Percentiles rank a stretch among this genome's conserved stretches.
phyloP scores from a whole-genome alignment of 2,797 vertebrate species.

The Mormyrops boulengeri region DNA sequence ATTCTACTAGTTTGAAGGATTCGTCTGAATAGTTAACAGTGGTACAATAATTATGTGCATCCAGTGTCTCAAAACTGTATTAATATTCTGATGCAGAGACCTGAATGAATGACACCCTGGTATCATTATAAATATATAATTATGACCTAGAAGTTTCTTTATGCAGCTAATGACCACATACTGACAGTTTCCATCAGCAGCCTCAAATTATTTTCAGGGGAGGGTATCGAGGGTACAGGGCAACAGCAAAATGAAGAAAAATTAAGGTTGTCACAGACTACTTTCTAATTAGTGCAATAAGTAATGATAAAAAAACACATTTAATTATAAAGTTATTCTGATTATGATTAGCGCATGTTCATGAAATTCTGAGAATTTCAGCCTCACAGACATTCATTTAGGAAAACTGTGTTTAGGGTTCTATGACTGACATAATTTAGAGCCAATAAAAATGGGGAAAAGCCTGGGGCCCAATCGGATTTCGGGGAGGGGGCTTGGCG shows the following conservation, averaged over 20 bases:
- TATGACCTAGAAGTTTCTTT: conserved; percentile 10
- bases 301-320: not conserved
- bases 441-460: not conserved
- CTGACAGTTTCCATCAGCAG: not conserved
- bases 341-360: not conserved
- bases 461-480: not conserved
- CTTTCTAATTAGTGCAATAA: not conserved
- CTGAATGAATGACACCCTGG: not conserved
- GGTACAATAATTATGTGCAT: not conserved
- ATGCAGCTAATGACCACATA: not conserved
- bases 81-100: not conserved
- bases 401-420: not conserved
- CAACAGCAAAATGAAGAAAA: not conserved
- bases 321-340: not conserved
- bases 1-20: not conserved
- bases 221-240: not conserved
- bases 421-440: not conserved
- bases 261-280: not conserved
- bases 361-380: not conserved
- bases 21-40: not conserved
- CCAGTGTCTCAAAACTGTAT: not conserved
- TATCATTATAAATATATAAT: not conserved
- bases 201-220: not conserved
- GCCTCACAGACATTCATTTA: not conserved
- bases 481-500: not conserved